A percentile compares a stretch with the other conserved stretches of the same genome.
phyloP scores from a whole-genome alignment of 2,888 invertebrate genomes.

The Podotricha telesiphe region DNA sequence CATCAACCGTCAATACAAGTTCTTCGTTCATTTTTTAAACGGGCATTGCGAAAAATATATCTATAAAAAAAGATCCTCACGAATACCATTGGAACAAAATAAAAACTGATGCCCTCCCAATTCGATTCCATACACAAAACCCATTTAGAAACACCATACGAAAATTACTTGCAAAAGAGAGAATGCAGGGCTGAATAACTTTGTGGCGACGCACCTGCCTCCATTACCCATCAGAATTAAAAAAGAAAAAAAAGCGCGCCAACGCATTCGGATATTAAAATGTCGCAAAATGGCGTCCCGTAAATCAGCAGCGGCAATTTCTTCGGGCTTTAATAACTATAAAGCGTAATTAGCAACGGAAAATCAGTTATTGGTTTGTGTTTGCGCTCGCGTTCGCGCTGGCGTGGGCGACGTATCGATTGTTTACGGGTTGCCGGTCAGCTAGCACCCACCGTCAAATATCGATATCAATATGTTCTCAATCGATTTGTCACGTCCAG shows the following conservation, averaged over 20 bases:
- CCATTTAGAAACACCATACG: constrained; percentile 61
- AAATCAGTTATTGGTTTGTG: constrained; percentile 59
- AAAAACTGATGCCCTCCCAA: constrained; percentile 53
- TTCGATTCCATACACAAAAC: constrained; percentile 61
- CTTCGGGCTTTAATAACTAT: constrained; percentile 75
- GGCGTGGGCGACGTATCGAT: constrained; percentile 60
- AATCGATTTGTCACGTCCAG: constrained; percentile 65
- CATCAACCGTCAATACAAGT: constrained; percentile 9
- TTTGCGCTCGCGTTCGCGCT: constrained; percentile 6
- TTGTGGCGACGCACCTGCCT: constrained; percentile 69
- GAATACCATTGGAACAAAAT: constrained; percentile 33
- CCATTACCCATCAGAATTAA: constrained; percentile 67
- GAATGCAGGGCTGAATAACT: constrained; percentile 62
- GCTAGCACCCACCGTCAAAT: constrained; percentile 42
- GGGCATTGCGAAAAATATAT: constrained; percentile 29
- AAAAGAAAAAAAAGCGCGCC: constrained; percentile 63
- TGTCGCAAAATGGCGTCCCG: constrained; percentile 75
- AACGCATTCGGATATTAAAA: constrained; percentile 75
- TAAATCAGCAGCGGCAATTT: constrained; percentile 78
- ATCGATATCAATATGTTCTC: constrained; percentile 48
- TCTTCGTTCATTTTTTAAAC: constrained; percentile 10
- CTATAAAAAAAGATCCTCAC: constrained; percentile 15
- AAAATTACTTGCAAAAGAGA: constrained; percentile 64
- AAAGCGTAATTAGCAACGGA: constrained; percentile 79
- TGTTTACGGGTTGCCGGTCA: constrained; percentile 65